Evolutionary conservation across 2,888 invertebrate genomes (phyloP).

Genomic region (Schizotus pectinicornis): DNA sequence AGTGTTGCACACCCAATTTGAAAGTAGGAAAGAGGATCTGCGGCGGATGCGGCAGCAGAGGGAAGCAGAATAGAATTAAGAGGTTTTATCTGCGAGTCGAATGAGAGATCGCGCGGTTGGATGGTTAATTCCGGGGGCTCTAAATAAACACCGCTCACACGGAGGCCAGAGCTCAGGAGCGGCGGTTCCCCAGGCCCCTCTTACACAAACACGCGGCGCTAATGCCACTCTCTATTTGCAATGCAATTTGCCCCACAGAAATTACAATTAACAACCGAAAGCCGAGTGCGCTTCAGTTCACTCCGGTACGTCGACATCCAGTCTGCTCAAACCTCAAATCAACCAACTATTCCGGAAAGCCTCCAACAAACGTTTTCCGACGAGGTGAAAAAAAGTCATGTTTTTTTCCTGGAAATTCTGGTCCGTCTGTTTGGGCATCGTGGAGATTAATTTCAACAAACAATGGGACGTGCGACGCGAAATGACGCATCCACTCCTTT

Average conservation of each 20-base stretch:
- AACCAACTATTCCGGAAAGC: not conserved
- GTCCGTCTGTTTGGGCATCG: not conserved
- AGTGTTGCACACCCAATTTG: slow-evolving; percentile 29
- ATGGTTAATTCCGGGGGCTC: slow-evolving; percentile 56
- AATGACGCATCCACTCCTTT: slow-evolving; percentile 11
- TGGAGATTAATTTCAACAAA: slow-evolving; percentile 15
- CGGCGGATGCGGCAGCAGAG: slow-evolving; percentile 29
- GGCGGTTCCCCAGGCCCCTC: slow-evolving; percentile 40
- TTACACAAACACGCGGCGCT: slow-evolving; percentile 54
- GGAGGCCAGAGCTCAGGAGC: slow-evolving; percentile 35
- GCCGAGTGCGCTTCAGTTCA: slow-evolving; percentile 50
- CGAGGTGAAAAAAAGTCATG: not conserved
- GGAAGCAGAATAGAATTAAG: slow-evolving; percentile 51
- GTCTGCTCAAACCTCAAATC: slow-evolving; percentile 9
- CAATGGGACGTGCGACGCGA: slow-evolving; percentile 18
- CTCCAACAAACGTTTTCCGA: not conserved
- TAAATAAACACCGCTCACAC: slow-evolving; percentile 53
- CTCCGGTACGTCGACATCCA: slow-evolving; percentile 41
- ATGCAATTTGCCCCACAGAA: slow-evolving; percentile 54
- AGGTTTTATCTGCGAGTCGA: slow-evolving; percentile 55
- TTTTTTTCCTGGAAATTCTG: not conserved
- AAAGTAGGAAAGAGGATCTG: slow-evolving; percentile 35
- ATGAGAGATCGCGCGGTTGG: slow-evolving; percentile 51
- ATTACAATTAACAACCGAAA: slow-evolving; percentile 56
- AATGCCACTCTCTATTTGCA: slow-evolving; percentile 50